Evolutionary conservation across 2,888 invertebrate species (phyloP).

Genomic region (Teleiodes luculella): DNA sequence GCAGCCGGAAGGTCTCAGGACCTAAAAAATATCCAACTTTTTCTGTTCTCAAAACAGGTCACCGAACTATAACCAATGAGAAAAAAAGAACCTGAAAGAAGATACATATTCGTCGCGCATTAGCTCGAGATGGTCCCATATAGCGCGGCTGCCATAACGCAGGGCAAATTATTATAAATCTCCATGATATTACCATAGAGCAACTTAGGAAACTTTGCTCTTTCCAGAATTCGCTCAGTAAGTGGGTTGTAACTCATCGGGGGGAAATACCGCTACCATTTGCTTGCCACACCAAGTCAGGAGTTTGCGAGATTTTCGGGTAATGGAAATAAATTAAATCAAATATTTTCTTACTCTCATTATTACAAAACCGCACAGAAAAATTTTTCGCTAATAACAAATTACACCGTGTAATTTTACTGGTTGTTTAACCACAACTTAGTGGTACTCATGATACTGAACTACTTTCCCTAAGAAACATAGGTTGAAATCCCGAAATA

Average conservation of each 20-base stretch:
- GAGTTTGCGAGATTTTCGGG: background rate
- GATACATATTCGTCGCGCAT: constrained; percentile 50
- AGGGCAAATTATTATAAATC: constrained; percentile 62
- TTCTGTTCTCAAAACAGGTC: constrained; percentile 1
- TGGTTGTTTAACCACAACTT: too few species aligned
- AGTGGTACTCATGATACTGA: too few species aligned
- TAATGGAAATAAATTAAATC: too few species aligned
- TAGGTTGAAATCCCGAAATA: too few species aligned
- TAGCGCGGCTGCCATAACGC: constrained; percentile 1
- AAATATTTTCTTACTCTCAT: too few species aligned
- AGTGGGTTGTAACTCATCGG: constrained; percentile 72
- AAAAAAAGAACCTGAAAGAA: constrained; percentile 26
- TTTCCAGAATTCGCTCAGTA: constrained; percentile 64
- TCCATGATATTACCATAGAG: constrained; percentile 75
- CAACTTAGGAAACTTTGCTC: constrained; percentile 72
- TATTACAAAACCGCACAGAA: too few species aligned
- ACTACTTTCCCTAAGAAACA: too few species aligned
- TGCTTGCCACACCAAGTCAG: background rate
- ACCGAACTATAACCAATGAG: constrained; percentile 24
- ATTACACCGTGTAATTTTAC: too few species aligned
- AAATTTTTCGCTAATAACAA: too few species aligned
- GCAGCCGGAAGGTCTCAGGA: too few species aligned
- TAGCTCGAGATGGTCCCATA: constrained; percentile 49
- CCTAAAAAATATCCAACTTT: too few species aligned
- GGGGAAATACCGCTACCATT: constrained; percentile 38